phyloP scores from a whole-genome alignment of 2,797 vertebrate genomes.

The Microctenopoma steveboyesi region DNA sequence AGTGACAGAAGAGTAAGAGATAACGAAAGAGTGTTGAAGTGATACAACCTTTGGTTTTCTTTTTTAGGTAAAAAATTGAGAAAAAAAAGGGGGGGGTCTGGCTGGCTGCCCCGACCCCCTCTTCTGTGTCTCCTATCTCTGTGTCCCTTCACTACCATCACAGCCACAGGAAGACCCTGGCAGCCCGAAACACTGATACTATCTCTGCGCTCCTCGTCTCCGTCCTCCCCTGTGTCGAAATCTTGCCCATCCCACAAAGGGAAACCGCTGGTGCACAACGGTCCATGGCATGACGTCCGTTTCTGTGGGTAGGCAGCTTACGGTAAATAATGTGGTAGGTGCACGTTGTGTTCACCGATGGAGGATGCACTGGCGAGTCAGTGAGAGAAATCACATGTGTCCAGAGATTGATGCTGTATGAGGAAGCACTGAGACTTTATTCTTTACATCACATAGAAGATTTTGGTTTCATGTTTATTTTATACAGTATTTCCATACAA shows the following conservation, averaged over 20 bases:
- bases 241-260: conserved; percentile 82
- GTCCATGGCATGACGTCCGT: conserved; percentile 73
- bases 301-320: conserved; percentile 77
- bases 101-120: conserved; percentile 34
- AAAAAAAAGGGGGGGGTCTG: conserved; percentile 18
- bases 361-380: conserved; percentile 28
- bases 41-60: conserved; percentile 19
- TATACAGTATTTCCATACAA: conserved; percentile 15
- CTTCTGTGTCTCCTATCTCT: conserved; percentile 70
- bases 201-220: conserved; percentile 80
- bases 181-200: conserved; percentile 80
- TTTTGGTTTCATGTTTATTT: too few relatives aligned
- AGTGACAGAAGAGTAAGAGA: too few relatives aligned
- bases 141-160: conserved; percentile 72
- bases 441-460: too few relatives aligned
- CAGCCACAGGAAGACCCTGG: conserved; percentile 85
- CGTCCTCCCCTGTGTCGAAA: conserved; percentile 83
- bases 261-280: conserved; percentile 81
- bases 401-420: too few relatives aligned
- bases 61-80: conserved; percentile 2
- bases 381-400: not conserved
- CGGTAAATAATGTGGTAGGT: conserved; percentile 61
- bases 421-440: too few relatives aligned
- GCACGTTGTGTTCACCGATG: conserved; percentile 39
- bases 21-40: not conserved